Conservation (phyloP, 2,797 vertebrate genomes). For the Eulemur mongoz region DNA sequence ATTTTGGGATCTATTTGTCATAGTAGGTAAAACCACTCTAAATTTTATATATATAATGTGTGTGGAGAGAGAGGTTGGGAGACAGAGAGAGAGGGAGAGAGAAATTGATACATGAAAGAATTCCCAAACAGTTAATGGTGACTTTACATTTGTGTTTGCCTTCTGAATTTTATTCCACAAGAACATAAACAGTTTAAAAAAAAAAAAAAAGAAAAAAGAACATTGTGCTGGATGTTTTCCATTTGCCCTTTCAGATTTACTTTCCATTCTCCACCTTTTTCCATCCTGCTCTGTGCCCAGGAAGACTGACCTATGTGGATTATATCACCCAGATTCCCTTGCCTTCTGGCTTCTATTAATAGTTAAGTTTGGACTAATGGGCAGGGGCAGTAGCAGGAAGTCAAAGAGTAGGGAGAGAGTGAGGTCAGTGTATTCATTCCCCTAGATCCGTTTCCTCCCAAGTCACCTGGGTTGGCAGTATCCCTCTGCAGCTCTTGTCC, state of each 20-base stretch:
- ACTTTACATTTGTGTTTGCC: not conserved
- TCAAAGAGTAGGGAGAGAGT: not conserved
- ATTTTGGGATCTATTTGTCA: not conserved
- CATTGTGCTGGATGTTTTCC: not conserved
- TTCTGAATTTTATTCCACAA: conserved; percentile 30
- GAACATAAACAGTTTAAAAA: not conserved
- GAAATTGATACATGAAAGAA: not conserved
- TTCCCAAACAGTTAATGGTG: not conserved
- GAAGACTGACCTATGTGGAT: not conserved
- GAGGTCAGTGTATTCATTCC: not conserved
- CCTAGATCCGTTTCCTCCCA: not conserved
- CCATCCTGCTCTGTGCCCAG: not conserved
- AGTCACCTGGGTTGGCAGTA: not conserved
- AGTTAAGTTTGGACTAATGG: not conserved
- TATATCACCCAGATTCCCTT: not conserved
- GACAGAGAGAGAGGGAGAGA: not conserved
- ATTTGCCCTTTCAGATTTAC: not conserved
- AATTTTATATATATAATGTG: not conserved
- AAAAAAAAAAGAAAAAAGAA: not conserved
- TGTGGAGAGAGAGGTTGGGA: not conserved
- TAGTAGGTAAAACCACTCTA: not conserved
- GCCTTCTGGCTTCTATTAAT: not conserved
- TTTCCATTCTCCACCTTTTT: not conserved
- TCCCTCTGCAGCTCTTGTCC: not conserved
- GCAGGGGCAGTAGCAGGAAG: not conserved